Evolutionary conservation across 2,888 invertebrate genomes (phyloP), one percentile per base, ranked within the genome.

Genomic region (Noctua janthe): DNA sequence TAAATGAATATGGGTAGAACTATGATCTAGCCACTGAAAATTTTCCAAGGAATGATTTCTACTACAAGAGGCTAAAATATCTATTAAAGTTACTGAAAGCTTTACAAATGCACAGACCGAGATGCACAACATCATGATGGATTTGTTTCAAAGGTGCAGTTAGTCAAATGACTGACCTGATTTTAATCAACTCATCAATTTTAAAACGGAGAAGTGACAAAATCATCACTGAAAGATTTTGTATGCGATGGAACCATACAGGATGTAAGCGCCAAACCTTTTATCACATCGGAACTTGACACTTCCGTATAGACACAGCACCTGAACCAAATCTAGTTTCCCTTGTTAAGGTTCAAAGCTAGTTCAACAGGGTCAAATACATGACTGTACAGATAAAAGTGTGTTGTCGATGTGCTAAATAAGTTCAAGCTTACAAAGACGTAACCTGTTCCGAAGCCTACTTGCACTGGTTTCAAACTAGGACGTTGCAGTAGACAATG

Each of bases 391-490:
- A 62, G 51, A 71, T 74, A 47, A 82, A 29, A 77, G 67, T 69
- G n/a, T 69, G 69, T 69, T 43, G 23, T 39, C 47, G 20, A 73
- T 78, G 74, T 73, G 72, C 74, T 66, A 62, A 86, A 84, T 86
- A 78, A 73, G 78, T 75, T 83, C 17, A 84, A 78, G 74, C 62
- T 43, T 76, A 83, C 71, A 67, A 71, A 84, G 76, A 66, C 43
- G 49, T 66, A 76, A 86, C 86, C 88, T 85, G 90, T 89, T 88
- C 78, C 64, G 81, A 81, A 78, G 75, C 79, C 88, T 79, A 82
- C 74, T 71, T 78, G 74, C 78, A 81, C 83, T 72, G 74, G 86
- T 81, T 62, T 78, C 47, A 43, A 89, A 86, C 71, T 88, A 73
- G 88, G 80, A 75, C 88, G 76, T 73, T 69, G 77, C 74, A 82